These are phyloP conservation scores for Clivina fossor DNA, from an alignment of 2,888 invertebrate species.

Conservation along the genomic window DNA sequence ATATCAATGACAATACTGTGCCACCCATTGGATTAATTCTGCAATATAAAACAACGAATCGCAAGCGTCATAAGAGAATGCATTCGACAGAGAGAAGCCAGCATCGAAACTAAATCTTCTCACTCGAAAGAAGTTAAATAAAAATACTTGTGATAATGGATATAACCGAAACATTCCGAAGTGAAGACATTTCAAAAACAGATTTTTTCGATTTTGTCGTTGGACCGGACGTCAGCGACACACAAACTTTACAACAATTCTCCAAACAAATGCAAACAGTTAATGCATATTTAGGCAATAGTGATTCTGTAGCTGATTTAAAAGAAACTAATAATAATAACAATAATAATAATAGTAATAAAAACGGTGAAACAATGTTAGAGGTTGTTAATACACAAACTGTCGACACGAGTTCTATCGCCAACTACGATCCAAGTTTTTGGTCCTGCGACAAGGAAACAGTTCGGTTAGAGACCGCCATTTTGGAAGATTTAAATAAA, in stretches of 20 bases:
- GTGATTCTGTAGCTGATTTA: slow-evolving; percentile 55
- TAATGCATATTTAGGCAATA: slow-evolving; percentile 66
- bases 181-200: slow-evolving; percentile 82
- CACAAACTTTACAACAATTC: slow-evolving; percentile 61
- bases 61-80: slow-evolving; percentile 17
- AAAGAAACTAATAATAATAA: slow-evolving; percentile 65
- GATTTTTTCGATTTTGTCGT: slow-evolving; percentile 90
- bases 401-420: slow-evolving; percentile 45
- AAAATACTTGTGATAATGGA: slow-evolving; percentile 67
- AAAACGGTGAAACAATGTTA: slow-evolving; percentile 52
- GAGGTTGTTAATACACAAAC: slow-evolving; percentile 51
- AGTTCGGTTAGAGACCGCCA: slow-evolving; percentile 70
- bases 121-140: slow-evolving; percentile 9
- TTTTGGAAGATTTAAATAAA: slow-evolving; percentile 82
- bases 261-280: slow-evolving; percentile 69
- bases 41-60: neutral
- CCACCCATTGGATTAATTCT: too few species aligned
- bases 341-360: slow-evolving; percentile 62
- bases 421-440: slow-evolving; percentile 55
- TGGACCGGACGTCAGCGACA: slow-evolving; percentile 74
- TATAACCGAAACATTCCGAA: slow-evolving; percentile 76
- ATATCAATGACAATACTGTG: neutral
- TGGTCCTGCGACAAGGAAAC: slow-evolving; percentile 74
- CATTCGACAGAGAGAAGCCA: slow-evolving; percentile 14
- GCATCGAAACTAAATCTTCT: slow-evolving; percentile 18